A percentile compares a stretch with the other conserved stretches of the same genome.
Conservation (phyloP, 2,888 invertebrate genomes). For the Drosophila histrio region DNA sequence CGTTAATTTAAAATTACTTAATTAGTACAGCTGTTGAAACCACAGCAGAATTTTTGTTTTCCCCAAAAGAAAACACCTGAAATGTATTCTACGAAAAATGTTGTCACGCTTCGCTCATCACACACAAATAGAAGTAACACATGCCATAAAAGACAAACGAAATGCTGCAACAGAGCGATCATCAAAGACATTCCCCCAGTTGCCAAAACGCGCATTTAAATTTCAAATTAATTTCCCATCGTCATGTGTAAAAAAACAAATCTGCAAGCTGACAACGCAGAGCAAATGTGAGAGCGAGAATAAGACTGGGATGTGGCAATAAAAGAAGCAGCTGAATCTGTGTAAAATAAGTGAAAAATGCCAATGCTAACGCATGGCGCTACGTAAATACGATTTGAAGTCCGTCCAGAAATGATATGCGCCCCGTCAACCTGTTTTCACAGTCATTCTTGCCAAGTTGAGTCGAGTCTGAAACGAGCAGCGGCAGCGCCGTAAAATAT, state of each 20-base stretch:
- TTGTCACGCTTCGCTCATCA: conserved; percentile 50
- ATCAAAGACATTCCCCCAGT: conserved; percentile 63
- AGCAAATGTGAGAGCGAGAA: conserved; percentile 7
- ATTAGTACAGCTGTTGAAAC: background rate
- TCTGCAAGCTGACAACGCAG: conserved; percentile 66
- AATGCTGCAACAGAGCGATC: conserved; percentile 36
- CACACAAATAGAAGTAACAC: conserved; percentile 38
- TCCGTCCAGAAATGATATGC: conserved; percentile 50
- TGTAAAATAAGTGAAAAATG: conserved; percentile 50
- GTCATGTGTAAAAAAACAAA: conserved; percentile 57
- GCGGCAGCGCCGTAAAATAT: conserved; percentile 62
- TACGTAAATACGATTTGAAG: conserved; percentile 47
- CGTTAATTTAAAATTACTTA: background rate
- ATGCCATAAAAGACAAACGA: conserved; percentile 45
- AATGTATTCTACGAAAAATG: conserved; percentile 32
- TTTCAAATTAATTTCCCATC: conserved; percentile 78
- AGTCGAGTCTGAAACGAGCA: conserved; percentile 19
- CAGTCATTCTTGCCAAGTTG: conserved; percentile 34
- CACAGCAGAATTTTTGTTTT: background rate
- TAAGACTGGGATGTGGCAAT: conserved; percentile 42
- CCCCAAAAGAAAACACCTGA: conserved; percentile 14
- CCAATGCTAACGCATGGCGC: conserved; percentile 45
- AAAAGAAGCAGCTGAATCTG: conserved; percentile 39
- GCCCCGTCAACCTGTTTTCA: conserved; percentile 52
- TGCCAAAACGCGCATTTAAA: conserved; percentile 73